Evolutionary conservation across 2,888 invertebrate species (phyloP).

Genomic region (Amphipyra berbera): DNA sequence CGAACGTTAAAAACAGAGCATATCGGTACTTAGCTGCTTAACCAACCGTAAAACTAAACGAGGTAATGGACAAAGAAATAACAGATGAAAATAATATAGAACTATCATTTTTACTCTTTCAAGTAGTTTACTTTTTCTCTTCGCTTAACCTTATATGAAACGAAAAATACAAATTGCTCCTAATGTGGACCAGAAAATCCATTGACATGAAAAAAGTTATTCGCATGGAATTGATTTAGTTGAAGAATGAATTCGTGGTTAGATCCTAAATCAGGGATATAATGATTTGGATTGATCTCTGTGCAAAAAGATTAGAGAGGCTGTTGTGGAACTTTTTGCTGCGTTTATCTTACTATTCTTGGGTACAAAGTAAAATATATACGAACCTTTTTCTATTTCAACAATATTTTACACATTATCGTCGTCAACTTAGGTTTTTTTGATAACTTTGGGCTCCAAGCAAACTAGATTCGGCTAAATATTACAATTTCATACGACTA

Average conservation of each 20-base stretch:
- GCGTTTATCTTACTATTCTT: neutral
- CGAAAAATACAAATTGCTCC: conserved; percentile 69
- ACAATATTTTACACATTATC: neutral
- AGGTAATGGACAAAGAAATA: conserved; percentile 8
- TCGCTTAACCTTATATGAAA: conserved; percentile 57
- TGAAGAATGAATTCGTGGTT: conserved; percentile 74
- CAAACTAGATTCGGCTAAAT: no score
- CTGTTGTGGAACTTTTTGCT: conserved; percentile 15
- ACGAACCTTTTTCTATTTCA: neutral
- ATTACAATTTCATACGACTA: no score
- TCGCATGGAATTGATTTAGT: conserved; percentile 78
- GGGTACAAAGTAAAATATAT: no score
- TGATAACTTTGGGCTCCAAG: no score
- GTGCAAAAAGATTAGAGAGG: conserved; percentile 31
- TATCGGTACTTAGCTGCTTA: no score
- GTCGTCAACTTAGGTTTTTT: no score
- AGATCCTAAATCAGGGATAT: conserved; percentile 74
- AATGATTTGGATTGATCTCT: conserved; percentile 59
- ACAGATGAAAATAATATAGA: conserved; percentile 29
- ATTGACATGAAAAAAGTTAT: conserved; percentile 81
- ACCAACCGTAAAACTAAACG: conserved; percentile 7
- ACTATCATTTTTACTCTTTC: conserved; percentile 34
- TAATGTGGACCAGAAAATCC: conserved; percentile 73
- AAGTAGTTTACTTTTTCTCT: conserved; percentile 47
- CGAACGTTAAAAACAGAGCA: no score